Percentiles rank a stretch among this genome's conserved stretches.
phyloP scores from a whole-genome alignment of 2,797 vertebrate species.

The Acropternis orthonyx region DNA sequence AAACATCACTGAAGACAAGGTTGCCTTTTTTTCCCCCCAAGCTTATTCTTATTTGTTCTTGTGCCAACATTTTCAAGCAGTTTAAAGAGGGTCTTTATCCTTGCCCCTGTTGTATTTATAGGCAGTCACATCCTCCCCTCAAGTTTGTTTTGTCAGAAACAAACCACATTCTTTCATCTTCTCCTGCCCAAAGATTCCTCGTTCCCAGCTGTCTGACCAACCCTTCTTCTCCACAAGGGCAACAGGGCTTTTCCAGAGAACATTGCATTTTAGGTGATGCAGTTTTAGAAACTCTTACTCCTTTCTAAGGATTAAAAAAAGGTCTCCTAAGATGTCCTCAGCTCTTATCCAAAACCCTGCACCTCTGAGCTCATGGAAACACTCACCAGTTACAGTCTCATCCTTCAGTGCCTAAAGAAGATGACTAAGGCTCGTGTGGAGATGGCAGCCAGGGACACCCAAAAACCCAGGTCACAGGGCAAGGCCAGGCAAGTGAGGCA shows the following conservation, averaged over 20 bases:
- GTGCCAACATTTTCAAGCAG: neutral
- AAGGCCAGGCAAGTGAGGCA: neutral
- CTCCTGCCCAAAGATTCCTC: neutral
- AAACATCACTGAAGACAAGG: neutral
- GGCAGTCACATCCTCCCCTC: neutral
- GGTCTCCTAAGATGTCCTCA: accelerated
- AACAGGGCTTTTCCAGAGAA: neutral
- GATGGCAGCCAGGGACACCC: accelerated
- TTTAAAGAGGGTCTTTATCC: neutral
- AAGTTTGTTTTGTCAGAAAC: neutral
- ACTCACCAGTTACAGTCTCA: neutral
- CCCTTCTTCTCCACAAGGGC: accelerated
- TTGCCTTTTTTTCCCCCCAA: neutral
- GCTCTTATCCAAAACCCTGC: neutral
- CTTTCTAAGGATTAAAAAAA: neutral
- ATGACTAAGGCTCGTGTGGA: neutral
- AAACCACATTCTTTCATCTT: neutral
- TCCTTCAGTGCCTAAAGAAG: neutral
- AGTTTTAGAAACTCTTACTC: neutral
- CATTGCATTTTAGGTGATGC: accelerated
- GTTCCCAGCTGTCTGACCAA: neutral
- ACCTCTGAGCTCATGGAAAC: accelerated
- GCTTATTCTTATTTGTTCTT: neutral
- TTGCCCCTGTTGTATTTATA: neutral
- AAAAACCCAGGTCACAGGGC: neutral